Conservation (phyloP, 2,113 vertebrate genomes). For the Carlito syrichta region DNA sequence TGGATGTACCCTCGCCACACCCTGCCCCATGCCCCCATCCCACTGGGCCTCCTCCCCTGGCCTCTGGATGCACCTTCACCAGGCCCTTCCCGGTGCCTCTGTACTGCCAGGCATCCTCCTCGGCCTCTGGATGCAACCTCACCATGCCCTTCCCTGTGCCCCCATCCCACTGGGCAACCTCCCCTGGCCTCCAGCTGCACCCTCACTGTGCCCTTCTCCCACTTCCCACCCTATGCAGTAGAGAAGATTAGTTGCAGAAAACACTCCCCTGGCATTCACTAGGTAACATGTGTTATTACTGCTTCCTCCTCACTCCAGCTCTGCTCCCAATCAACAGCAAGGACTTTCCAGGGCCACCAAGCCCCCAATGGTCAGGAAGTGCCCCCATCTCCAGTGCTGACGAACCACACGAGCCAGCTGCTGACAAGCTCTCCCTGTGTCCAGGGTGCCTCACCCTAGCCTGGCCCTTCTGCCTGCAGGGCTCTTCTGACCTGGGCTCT, state of each 20-base stretch:
- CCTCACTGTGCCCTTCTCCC: not conserved
- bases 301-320: too few relatives aligned
- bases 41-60: too few relatives aligned
- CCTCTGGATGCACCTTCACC: too few relatives aligned
- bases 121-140: too few relatives aligned
- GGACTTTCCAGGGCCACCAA: not conserved
- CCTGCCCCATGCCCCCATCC: too few relatives aligned
- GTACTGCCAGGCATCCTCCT: too few relatives aligned
- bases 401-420: not conserved
- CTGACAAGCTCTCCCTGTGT: not conserved
- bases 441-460: not conserved
- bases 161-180: not conserved
- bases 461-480: not conserved
- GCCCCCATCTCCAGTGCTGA: not conserved
- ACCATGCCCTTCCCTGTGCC: too few relatives aligned
- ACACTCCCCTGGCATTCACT: accelerated
- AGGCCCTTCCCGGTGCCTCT: too few relatives aligned
- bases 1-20: too few relatives aligned
- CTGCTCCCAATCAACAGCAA: not conserved
- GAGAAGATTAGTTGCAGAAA: not conserved
- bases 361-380: not conserved
- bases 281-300: accelerated
- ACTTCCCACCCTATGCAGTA: accelerated
- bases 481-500: not conserved
- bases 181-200: not conserved